Evolutionary conservation across 2,797 vertebrate genomes (phyloP), one percentile per base, ranked within the genome.

Genomic region (Cynopterus sphinx): DNA sequence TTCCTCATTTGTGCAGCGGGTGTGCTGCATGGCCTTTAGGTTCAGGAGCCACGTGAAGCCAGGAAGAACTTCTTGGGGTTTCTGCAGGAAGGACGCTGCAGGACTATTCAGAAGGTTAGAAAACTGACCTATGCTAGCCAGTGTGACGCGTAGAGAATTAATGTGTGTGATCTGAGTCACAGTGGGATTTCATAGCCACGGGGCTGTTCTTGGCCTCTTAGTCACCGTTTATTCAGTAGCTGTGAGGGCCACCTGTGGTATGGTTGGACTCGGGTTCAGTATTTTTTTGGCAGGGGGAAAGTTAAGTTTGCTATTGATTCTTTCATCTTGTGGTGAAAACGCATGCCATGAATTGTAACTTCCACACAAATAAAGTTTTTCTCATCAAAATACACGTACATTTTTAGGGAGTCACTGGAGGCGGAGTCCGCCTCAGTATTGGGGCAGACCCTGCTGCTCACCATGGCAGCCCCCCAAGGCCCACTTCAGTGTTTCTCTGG

Each of bases 141-240:
- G 10, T 51, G 31, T 75, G 75, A 28, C 33, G 57, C 71, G 26
- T n/a, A 24, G 70, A 55, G 61, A 75, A 46, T 7, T 22, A n/a
- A 6, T 49, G 4, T 57, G 2, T 61, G 1, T 12, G 2, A 13
- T 51, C 36, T 19, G 9, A 55, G 26, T 46, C 57, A 59, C 11
- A 51, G 55, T 15, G 36, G n/a, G 6, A 2, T 41, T 67, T 46
- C 68, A 2, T 81, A 15, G 41, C 28, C 39, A 16, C 2, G 12
- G 31, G 2, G 15, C 12, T 2, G 13, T 3, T 8, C 31, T 41
- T 3, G 9, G 75, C 19, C 63, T n/a, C 1, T 31, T 1, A 9
- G 13, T 28, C 15, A 26, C 6, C 5, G 0, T 74, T 67, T 61
- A 67, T n/a, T 55, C 19, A 13, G 13, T 36, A 59, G 22, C 55